Conservation (phyloP, 2,888 invertebrate species). For the Epirrhoe alternata region DNA sequence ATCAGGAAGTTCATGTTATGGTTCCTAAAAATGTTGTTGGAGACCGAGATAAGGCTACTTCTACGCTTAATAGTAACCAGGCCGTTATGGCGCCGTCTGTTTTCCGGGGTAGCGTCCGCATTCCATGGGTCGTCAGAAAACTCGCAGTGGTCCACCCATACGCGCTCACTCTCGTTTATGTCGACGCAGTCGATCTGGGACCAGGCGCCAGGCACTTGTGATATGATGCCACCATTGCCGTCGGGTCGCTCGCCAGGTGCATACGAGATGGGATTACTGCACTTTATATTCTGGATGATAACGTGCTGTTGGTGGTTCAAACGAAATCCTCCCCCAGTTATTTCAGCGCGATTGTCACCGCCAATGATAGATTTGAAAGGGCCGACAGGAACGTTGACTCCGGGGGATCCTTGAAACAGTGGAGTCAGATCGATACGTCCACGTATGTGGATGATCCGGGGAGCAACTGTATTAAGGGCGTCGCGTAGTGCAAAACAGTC, state of each 20-base stretch:
- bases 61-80: slow-evolving; percentile 14
- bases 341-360: slow-evolving; percentile 20
- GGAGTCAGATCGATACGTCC: slow-evolving; percentile 23
- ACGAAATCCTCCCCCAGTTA: slow-evolving; percentile 24
- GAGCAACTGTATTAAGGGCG: slow-evolving; percentile 10
- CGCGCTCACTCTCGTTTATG: slow-evolving; percentile 7
- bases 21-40: slow-evolving; percentile 33
- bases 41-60: slow-evolving; percentile 17
- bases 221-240: slow-evolving; percentile 28
- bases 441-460: slow-evolving; percentile 4
- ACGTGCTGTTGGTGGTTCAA: slow-evolving; percentile 22
- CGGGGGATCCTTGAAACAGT: slow-evolving; percentile 16
- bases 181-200: slow-evolving; percentile 14
- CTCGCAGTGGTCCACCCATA: slow-evolving; percentile 31
- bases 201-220: slow-evolving; percentile 15
- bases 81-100: slow-evolving; percentile 25
- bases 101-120: slow-evolving; percentile 6
- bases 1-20: slow-evolving; percentile 30
- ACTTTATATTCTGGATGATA: slow-evolving; percentile 30
- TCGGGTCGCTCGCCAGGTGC: slow-evolving; percentile 27
- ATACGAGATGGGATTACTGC: slow-evolving; percentile 21
- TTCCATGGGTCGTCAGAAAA: slow-evolving; percentile 35
- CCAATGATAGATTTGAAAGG: slow-evolving; percentile 24
- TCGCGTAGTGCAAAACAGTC: slow-evolving; percentile 21
- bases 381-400: slow-evolving; percentile 13